These are phyloP conservation scores for Pristionchus fissidentatus DNA, from an alignment of 2,888 invertebrate species.

Conservation along the genomic window DNA sequence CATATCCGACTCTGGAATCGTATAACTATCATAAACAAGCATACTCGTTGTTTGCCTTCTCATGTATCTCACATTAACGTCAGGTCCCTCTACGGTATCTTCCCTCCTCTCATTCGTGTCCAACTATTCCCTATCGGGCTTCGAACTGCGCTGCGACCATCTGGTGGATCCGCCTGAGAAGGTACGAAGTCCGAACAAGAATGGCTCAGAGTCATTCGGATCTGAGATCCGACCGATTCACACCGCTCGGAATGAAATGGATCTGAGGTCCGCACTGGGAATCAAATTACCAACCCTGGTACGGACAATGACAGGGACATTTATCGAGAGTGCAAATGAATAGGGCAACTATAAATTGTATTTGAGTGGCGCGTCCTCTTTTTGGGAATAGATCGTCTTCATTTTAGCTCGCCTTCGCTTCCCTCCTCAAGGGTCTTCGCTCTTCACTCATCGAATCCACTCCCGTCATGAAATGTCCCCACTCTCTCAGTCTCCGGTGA, in stretches of 20 bases:
- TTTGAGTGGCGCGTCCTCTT: too few relatives aligned
- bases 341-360: not conserved
- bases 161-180: conserved; percentile 45
- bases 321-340: not conserved
- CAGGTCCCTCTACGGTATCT: not conserved
- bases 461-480: conserved; percentile 37
- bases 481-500: conserved; percentile 52
- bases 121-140: conserved; percentile 49
- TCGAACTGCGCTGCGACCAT: conserved; percentile 56
- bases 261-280: not conserved
- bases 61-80: not conserved
- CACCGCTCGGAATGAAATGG: too few relatives aligned
- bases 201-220: too few relatives aligned
- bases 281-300: not conserved
- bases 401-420: not conserved
- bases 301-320: not conserved
- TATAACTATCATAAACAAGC: too few relatives aligned
- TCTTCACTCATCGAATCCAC: conserved; percentile 25
- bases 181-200: not conserved
- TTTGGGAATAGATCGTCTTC: too few relatives aligned
- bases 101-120: conserved; percentile 22
- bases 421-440: not conserved
- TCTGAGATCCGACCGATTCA: too few relatives aligned
- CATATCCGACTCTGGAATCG: too few relatives aligned
- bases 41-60: too few relatives aligned